Conservation (phyloP, 2,797 vertebrate genomes). For the Lagocephalus sceleratus region DNA sequence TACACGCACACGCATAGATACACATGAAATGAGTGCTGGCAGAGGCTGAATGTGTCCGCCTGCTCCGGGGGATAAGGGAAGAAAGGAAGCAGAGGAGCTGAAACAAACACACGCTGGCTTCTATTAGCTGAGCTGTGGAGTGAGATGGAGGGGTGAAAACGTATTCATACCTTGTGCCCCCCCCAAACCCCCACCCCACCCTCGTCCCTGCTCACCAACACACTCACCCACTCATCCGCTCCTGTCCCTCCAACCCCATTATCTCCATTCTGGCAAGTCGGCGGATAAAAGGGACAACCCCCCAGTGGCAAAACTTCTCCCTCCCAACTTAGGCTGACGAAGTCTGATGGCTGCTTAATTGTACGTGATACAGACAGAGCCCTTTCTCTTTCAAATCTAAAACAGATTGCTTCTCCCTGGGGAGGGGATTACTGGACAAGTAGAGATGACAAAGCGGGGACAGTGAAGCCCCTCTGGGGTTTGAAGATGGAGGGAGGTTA, state of each 20-base stretch:
- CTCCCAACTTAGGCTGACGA: constrained; percentile 61
- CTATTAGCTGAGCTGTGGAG: constrained; percentile 73
- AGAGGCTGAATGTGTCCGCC: constrained; percentile 66
- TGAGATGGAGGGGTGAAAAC: constrained; percentile 61
- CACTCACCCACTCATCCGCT: constrained; percentile 12
- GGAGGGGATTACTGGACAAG: constrained; percentile 72
- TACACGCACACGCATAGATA: constrained; percentile 22
- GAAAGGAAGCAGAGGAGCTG: constrained; percentile 71
- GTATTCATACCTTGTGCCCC: constrained; percentile 52
- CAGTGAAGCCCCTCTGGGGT: constrained; percentile 62
- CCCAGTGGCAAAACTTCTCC: constrained; percentile 64
- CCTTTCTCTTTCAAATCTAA: constrained; percentile 75
- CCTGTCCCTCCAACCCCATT: constrained; percentile 61
- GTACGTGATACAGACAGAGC: constrained; percentile 72
- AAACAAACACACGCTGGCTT: constrained; percentile 77
- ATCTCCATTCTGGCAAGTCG: constrained; percentile 73
- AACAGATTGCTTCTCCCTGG: constrained; percentile 78
- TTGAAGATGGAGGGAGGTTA: constrained; percentile 36
- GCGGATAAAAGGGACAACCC: constrained; percentile 71
- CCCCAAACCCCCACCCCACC: too few species aligned
- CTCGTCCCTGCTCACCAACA: constrained; percentile 3
- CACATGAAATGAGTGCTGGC: constrained; percentile 41
- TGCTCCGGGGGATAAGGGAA: constrained; percentile 62
- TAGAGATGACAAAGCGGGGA: constrained; percentile 70
- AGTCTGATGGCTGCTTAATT: constrained; percentile 76